These are phyloP conservation scores for Campoletis sonorensis DNA, from an alignment of 1,140 invertebrate species.

Conservation along the genomic window DNA sequence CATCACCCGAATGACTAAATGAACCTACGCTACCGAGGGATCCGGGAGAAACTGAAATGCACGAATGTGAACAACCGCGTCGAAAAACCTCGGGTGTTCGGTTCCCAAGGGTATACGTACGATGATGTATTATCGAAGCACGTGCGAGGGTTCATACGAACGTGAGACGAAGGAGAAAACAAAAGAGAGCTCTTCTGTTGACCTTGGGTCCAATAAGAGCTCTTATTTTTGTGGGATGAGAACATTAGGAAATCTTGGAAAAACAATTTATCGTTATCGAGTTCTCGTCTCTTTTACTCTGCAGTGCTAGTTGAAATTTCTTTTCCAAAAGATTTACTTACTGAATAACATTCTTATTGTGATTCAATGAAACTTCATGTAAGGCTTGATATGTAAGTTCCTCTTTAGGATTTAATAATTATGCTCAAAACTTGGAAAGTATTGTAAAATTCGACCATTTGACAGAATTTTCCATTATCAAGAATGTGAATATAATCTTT, in stretches of 20 bases:
- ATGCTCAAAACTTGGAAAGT: too few relatives aligned
- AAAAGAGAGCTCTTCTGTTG: neutral
- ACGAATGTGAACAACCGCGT: neutral
- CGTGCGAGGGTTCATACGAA: neutral
- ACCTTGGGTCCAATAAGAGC: neutral
- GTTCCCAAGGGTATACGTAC: slow-evolving; percentile 10
- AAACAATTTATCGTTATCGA: neutral
- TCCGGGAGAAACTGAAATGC: neutral
- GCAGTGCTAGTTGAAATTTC: too few relatives aligned
- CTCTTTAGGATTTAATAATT: too few relatives aligned
- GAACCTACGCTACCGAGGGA: slow-evolving; percentile 1
- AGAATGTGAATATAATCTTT: too few relatives aligned
- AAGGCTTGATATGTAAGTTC: too few relatives aligned
- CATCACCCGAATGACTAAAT: slow-evolving; percentile 28
- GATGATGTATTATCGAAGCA: slow-evolving; percentile 10
- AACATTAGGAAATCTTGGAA: neutral
- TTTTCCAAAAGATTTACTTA: too few relatives aligned
- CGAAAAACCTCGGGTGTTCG: slow-evolving; percentile 13
- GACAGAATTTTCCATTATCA: too few relatives aligned
- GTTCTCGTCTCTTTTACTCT: too few relatives aligned
- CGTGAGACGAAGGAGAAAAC: slow-evolving; percentile 6
- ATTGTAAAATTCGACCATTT: too few relatives aligned
- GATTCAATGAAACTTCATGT: too few relatives aligned
- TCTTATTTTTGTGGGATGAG: neutral
- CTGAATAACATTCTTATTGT: too few relatives aligned